Evolutionary conservation across 1,140 invertebrate species (phyloP), one percentile per base, ranked within the genome.

Genomic region (Calliopsis andreniformis): DNA sequence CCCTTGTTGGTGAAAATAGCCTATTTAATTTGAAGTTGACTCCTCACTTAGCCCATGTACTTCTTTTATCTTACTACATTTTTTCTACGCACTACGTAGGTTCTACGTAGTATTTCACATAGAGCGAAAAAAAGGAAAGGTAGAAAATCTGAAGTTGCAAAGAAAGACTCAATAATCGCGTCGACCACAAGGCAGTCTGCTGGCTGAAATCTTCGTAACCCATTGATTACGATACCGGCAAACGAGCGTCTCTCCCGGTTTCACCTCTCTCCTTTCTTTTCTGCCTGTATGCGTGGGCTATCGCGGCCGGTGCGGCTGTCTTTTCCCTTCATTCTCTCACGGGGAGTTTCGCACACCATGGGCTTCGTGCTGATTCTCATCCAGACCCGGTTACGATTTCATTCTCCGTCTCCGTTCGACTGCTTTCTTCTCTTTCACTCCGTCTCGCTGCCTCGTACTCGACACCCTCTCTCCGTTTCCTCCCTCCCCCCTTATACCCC

Each of bases 321-420:
- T 79, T 61, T 66, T 61, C 64, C 64, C 43, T 69, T 72, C 70
- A 43, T 66, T 79, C 79, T 83, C 77, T 83, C 80, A 76, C 79
- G 76, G 77, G 64, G 80, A 88, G 82, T 88, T 89, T 88, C 82
- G 84, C 87, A 86, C 81, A 84, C 83, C 87, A 87, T 83, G 87
- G 87, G 83, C 82, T 86, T 83, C 83, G 69, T 76, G 78, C 84
- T 87, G 87, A 85, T 86, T 85, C 76, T 78, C 78, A 86, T 88
- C 86, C 87, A 88, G 82, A 81, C 82, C 72, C 84, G 83, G 80
- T 85, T 88, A 85, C 86, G 86, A 83, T 87, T 89, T 79, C 72
- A 68, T 80, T 55, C 55, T 76, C 62, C 76, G 64, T 83, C 75
- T 59, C 49, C 35, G 64, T 82, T 62, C 55, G 53, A 53, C 72